Conservation (phyloP, 2,113 vertebrate genomes). For the Bostrychus sinensis region DNA sequence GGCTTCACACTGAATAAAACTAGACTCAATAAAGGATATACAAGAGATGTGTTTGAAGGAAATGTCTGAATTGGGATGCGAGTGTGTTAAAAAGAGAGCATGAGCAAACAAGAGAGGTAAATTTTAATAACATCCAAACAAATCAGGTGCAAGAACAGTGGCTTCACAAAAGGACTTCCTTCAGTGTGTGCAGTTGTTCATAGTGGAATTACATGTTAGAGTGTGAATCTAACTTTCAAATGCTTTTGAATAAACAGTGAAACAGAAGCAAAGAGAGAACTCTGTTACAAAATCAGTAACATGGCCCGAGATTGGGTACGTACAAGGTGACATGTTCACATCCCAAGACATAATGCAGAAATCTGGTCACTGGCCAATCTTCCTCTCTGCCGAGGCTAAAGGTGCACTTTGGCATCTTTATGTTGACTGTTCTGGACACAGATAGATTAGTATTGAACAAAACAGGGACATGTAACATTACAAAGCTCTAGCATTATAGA, state of each 20-base stretch:
- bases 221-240: constrained; percentile 18
- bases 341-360: background rate
- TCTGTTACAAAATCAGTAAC: constrained; percentile 23
- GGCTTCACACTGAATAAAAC: too few relatives aligned
- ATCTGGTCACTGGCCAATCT: background rate
- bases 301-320: constrained; percentile 1
- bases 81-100: background rate
- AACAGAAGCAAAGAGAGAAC: constrained; percentile 1
- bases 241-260: constrained; percentile 5
- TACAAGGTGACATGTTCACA: background rate
- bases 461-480: too few relatives aligned
- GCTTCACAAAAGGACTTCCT: constrained; percentile 40
- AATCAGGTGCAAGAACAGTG: constrained; percentile 44
- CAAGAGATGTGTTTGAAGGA: background rate
- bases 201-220: constrained; percentile 37
- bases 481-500: too few relatives aligned
- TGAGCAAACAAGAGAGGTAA: constrained; percentile 58
- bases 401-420: too few relatives aligned
- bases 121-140: constrained; percentile 57
- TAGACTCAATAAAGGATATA: background rate
- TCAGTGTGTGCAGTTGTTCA: constrained; percentile 32
- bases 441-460: too few relatives aligned
- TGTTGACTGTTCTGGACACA: too few relatives aligned
- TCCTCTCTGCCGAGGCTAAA: too few relatives aligned
- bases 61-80: background rate